Conservation (phyloP, 2,888 invertebrate species). For the Brachyptera risi region DNA sequence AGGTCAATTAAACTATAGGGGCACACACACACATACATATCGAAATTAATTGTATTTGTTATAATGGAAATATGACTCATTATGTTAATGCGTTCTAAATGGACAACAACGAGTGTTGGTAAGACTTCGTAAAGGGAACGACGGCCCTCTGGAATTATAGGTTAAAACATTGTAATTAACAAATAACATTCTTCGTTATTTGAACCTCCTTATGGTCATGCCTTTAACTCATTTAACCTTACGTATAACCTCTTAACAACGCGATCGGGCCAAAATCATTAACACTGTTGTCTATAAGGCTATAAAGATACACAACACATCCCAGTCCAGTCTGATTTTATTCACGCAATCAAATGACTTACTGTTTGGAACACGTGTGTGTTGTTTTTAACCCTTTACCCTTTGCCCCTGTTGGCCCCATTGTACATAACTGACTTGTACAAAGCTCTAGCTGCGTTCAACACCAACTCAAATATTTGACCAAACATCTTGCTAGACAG, state of each 20-base stretch:
- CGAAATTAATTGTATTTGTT: too few relatives aligned
- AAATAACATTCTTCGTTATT: slow-evolving; percentile 2
- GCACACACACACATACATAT: too few relatives aligned
- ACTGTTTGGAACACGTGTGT: slow-evolving; percentile 1
- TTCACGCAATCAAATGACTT: slow-evolving; percentile 5
- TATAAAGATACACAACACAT: neutral
- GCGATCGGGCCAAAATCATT: slow-evolving; percentile 15
- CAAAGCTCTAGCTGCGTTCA: too few relatives aligned
- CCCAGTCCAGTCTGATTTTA: too few relatives aligned
- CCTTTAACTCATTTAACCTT: slow-evolving; percentile 12
- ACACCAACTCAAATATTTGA: too few relatives aligned
- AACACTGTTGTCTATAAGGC: neutral
- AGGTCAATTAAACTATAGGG: too few relatives aligned
- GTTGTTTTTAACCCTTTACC: neutral
- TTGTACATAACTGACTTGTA: neutral
- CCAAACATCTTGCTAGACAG: too few relatives aligned
- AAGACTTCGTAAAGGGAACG: too few relatives aligned
- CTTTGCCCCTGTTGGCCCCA: neutral
- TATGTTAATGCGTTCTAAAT: too few relatives aligned
- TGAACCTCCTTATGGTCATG: neutral
- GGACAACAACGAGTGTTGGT: too few relatives aligned
- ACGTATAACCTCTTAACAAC: slow-evolving; percentile 13
- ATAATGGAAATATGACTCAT: too few relatives aligned
- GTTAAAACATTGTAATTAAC: slow-evolving; percentile 9
- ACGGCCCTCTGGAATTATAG: too few relatives aligned